phyloP scores from a whole-genome alignment of 2,797 vertebrate genomes.

The Hemitrygon akajei region DNA sequence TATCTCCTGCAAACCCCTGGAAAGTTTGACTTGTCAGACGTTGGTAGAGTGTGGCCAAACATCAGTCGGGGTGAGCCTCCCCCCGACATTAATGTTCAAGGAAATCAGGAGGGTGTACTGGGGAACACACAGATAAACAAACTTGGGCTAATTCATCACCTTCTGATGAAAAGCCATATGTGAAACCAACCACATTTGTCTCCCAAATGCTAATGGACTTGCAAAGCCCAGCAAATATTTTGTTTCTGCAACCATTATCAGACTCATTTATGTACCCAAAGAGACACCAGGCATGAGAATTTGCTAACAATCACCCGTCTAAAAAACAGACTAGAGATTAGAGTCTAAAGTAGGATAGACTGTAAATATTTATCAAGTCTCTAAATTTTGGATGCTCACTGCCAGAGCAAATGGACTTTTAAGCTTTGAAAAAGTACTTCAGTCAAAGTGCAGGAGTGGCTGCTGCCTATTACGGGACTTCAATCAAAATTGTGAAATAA shows the following conservation, averaged over 20 bases:
- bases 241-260: neutral
- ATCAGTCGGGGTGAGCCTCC: too few relatives aligned
- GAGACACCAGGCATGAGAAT: neutral
- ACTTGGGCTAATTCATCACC: neutral
- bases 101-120: too few relatives aligned
- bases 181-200: neutral
- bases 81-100: too few relatives aligned
- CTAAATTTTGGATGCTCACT: constrained; percentile 27
- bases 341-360: constrained; percentile 7
- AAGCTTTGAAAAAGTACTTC: neutral
- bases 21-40: too few relatives aligned
- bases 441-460: neutral
- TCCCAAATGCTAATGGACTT: neutral
- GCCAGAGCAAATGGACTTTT: constrained; percentile 24
- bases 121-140: too few relatives aligned
- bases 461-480: neutral
- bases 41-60: too few relatives aligned
- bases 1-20: too few relatives aligned
- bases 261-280: neutral
- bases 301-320: neutral
- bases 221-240: neutral
- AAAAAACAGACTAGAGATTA: constrained; percentile 11
- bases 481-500: neutral
- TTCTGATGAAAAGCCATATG: neutral
- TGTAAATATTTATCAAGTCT: constrained; percentile 26